Conservation (phyloP, 2,888 invertebrate species). For the Ypsolopha sequella region DNA sequence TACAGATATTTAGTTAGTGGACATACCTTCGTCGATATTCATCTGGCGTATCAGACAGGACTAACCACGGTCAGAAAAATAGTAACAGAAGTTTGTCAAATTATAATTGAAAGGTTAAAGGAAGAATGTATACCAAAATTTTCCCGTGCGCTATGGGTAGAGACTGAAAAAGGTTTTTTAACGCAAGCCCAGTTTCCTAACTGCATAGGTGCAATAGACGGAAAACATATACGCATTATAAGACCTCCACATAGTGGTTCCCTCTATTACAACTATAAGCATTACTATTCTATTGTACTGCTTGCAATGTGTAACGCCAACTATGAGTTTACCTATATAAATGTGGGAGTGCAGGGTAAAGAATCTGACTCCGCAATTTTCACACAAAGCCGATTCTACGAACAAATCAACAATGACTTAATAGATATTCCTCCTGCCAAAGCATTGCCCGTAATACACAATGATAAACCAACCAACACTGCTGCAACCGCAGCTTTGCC, state of each 20-base stretch:
- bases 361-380: conserved; percentile 14
- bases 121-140: neutral
- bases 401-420: conserved; percentile 11
- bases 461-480: too few species aligned
- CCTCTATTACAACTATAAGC: conserved; percentile 15
- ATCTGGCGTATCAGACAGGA: too few species aligned
- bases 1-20: too few species aligned
- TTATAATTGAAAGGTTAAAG: neutral
- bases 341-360: conserved; percentile 16
- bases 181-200: neutral
- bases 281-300: conserved; percentile 19
- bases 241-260: conserved; percentile 13
- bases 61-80: neutral
- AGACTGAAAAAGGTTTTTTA: conserved; percentile 3
- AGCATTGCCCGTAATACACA: too few species aligned
- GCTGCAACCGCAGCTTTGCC: conserved; percentile 8
- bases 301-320: conserved; percentile 19
- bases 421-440: conserved; percentile 13
- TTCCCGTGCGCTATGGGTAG: neutral
- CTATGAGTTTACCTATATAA: conserved; percentile 18
- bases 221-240: conserved; percentile 1
- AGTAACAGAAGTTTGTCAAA: neutral
- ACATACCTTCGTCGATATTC: too few species aligned
- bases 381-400: conserved; percentile 14
- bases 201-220: conserved; percentile 1